phyloP scores from a whole-genome alignment of 2,888 invertebrate genomes.

The Cheilosia impressa region DNA sequence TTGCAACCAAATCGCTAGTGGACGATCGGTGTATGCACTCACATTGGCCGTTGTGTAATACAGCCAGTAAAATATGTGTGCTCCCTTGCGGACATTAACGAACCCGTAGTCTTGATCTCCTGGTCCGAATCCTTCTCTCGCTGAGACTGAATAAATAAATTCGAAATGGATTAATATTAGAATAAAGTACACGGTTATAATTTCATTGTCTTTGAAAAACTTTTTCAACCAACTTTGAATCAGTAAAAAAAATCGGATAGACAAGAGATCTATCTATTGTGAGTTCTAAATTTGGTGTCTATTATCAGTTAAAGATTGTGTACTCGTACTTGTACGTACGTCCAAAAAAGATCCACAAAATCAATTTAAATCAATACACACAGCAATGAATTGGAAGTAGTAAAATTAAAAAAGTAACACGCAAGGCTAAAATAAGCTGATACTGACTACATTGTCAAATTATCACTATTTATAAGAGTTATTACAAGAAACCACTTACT shows the following conservation, averaged over 20 bases:
- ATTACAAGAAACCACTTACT: constrained; percentile 38
- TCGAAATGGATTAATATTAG: background rate
- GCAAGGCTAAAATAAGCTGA: background rate
- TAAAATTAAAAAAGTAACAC: background rate
- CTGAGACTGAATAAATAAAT: constrained; percentile 63
- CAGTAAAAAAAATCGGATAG: no score
- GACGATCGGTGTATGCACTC: constrained; percentile 86
- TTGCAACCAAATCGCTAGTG: constrained; percentile 94
- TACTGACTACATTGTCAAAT: background rate
- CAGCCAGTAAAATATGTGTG: constrained; percentile 95
- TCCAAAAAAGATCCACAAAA: no score
- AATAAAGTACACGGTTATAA: background rate
- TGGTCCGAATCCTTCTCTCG: constrained; percentile 85
- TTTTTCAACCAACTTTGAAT: no score
- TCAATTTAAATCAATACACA: no score
- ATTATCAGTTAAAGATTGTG: no score
- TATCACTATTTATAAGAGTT: background rate
- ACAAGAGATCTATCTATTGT: no score
- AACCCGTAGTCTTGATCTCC: constrained; percentile 90
- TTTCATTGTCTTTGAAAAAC: no score
- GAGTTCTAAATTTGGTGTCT: no score
- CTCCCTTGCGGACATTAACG: constrained; percentile 88
- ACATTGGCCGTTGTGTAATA: constrained; percentile 89
- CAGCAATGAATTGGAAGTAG: no score
- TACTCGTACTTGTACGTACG: no score